A percentile compares a stretch with the other conserved stretches of the same genome.
phyloP scores from a whole-genome alignment of 2,888 invertebrate genomes.

The Drosophila nr. perissopoda region DNA sequence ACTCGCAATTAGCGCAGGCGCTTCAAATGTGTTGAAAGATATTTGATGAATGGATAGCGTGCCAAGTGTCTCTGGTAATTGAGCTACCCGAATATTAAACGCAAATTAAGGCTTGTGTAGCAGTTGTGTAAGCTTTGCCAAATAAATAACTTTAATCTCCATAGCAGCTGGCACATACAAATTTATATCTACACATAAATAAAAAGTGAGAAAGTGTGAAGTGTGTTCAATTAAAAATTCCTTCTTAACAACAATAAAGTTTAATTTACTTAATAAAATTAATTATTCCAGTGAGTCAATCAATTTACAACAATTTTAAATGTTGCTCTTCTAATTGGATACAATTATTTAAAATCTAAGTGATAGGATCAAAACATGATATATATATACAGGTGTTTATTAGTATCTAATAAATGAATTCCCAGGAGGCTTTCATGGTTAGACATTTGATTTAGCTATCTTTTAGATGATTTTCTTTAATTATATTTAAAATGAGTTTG shows the following conservation, averaged over 20 bases:
- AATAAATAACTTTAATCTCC: not conserved
- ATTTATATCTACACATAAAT: not conserved
- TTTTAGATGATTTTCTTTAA: not conserved
- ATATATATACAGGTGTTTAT: not conserved
- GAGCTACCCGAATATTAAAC: constrained; percentile 21
- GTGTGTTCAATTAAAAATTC: not conserved
- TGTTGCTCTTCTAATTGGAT: not conserved
- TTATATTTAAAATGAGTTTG: not conserved
- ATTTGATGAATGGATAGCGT: constrained; percentile 76
- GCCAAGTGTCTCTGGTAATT: constrained; percentile 24
- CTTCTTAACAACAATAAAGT: not conserved
- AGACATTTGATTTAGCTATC: not conserved
- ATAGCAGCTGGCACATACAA: not conserved
- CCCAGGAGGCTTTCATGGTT: rapidly evolving
- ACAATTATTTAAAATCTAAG: not conserved
- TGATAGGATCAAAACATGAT: not conserved
- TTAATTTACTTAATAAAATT: not conserved
- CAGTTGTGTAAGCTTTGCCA: not conserved
- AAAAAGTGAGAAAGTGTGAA: not conserved
- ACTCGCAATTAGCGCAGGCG: constrained; percentile 67
- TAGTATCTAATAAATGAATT: not conserved
- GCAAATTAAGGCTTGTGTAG: constrained; percentile 8
- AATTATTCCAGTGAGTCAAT: not conserved
- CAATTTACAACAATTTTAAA: not conserved
- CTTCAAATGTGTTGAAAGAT: constrained; percentile 77